Conservation (phyloP, 2,888 invertebrate genomes). For the Himalopsyche kuldschensis region DNA sequence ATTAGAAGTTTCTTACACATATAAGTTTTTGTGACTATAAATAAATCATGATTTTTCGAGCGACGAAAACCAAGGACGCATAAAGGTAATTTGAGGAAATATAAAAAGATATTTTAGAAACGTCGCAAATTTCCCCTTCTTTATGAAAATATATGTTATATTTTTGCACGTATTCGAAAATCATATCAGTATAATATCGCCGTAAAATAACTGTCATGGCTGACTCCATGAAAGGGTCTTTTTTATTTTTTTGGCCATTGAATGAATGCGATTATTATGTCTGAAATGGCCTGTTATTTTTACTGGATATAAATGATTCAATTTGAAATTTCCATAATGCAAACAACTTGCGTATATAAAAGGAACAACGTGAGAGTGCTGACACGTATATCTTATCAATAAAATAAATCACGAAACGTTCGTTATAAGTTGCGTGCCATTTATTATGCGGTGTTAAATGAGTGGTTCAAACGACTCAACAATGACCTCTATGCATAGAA, state of each 20-base stretch:
- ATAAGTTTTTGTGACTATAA: too few relatives aligned
- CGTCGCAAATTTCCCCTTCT: background rate
- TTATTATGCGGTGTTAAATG: background rate
- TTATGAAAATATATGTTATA: background rate
- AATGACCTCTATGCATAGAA: background rate
- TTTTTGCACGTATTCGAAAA: background rate
- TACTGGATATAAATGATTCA: background rate
- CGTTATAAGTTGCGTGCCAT: background rate
- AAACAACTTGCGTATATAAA: too few relatives aligned
- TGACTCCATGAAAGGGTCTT: background rate
- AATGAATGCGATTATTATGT: background rate
- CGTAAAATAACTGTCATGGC: background rate
- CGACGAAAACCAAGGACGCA: background rate
- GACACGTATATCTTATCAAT: background rate
- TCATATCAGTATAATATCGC: background rate
- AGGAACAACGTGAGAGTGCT: background rate
- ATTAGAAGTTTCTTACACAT: too few relatives aligned
- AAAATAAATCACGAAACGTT: background rate
- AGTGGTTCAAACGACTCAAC: background rate
- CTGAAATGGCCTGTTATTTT: background rate
- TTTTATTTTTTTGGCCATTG: background rate
- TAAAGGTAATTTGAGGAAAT: background rate
- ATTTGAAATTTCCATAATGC: background rate
- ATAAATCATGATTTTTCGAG: background rate
- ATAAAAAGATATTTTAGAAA: background rate